phyloP scores from a whole-genome alignment of 2,888 invertebrate genomes.

The Lasioglossum figueresi region DNA sequence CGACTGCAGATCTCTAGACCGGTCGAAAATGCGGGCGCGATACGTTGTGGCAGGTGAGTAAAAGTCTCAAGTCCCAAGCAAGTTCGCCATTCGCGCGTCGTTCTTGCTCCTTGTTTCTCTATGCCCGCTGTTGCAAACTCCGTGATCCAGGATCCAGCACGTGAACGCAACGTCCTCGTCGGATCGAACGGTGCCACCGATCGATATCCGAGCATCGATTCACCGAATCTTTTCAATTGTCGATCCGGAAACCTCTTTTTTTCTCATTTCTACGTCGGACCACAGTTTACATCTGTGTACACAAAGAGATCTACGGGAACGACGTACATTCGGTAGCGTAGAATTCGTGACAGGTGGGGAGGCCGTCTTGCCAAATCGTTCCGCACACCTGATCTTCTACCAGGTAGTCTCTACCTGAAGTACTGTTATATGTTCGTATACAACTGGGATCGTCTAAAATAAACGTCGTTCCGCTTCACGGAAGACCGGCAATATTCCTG shows the following conservation, averaged over 20 bases:
- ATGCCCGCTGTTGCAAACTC: slow-evolving; percentile 12
- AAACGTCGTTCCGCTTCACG: slow-evolving; percentile 36
- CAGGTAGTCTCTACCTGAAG: slow-evolving; percentile 67
- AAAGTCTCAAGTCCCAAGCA: slow-evolving; percentile 40
- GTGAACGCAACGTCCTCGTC: neutral
- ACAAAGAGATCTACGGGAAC: slow-evolving; percentile 35
- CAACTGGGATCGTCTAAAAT: slow-evolving; percentile 40
- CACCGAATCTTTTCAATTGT: neutral
- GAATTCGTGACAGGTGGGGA: slow-evolving; percentile 64
- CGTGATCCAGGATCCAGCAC: slow-evolving; percentile 22
- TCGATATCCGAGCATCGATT: neutral
- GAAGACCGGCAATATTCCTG: slow-evolving; percentile 3
- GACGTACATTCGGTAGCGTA: slow-evolving; percentile 33
- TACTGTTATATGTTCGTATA: slow-evolving; percentile 55
- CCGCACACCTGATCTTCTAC: slow-evolving; percentile 69
- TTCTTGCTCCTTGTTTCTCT: slow-evolving; percentile 35
- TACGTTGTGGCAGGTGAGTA: slow-evolving; percentile 79
- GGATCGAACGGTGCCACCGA: neutral
- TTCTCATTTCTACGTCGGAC: neutral
- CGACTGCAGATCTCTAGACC: slow-evolving; percentile 43
- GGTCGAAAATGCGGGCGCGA: slow-evolving; percentile 76
- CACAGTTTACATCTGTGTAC: slow-evolving; percentile 23
- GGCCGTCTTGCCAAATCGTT: slow-evolving; percentile 55
- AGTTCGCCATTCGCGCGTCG: slow-evolving; percentile 64
- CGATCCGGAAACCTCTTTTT: neutral